A percentile compares a stretch with the other conserved stretches of the same genome.
Conservation (phyloP, 2,888 invertebrate species). For the Heteropelma amictum region DNA sequence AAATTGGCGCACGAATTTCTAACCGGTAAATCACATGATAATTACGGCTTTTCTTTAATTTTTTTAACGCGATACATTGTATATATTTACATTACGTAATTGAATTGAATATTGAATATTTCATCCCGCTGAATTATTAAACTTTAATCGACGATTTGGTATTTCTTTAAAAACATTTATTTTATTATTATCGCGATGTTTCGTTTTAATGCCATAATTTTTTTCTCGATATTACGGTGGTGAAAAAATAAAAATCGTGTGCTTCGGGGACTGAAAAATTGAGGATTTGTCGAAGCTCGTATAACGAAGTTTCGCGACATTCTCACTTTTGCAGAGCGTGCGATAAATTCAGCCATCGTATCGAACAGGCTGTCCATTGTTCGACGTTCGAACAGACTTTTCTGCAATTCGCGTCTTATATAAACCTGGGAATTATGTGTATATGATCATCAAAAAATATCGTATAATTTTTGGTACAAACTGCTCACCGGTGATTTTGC, state of each 20-base stretch:
- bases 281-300: background rate
- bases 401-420: no score
- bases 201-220: background rate
- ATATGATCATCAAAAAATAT: no score
- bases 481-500: no score
- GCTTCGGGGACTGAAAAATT: background rate
- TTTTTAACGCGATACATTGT: no score
- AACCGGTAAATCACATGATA: no score
- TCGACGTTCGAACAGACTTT: background rate
- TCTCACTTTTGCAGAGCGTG: background rate
- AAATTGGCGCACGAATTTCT: no score
- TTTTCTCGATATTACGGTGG: background rate
- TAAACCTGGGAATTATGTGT: no score
- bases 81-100: no score
- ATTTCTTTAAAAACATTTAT: no score
- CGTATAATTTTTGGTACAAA: no score
- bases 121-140: no score
- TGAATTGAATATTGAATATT: background rate
- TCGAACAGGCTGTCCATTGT: constrained; percentile 12
- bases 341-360: background rate
- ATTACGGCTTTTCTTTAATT: no score
- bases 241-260: background rate
- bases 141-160: background rate
- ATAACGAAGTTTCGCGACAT: background rate
- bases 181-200: background rate